Conservation (phyloP, 2,888 invertebrate genomes). For the Protophormia terraenovae region DNA sequence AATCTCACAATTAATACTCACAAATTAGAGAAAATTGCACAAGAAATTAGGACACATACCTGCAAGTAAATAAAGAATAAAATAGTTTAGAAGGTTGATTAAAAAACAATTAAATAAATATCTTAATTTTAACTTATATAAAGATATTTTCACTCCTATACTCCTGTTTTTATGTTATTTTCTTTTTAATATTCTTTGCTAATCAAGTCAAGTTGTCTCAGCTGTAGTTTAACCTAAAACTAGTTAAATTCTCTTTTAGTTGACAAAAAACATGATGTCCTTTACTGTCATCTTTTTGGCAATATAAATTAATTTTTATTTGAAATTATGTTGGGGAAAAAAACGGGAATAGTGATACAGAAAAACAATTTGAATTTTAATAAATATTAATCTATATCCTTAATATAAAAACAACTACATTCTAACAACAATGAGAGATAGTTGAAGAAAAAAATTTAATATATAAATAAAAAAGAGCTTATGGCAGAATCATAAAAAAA, state of each 20-base stretch:
- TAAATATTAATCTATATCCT: conserved; percentile 41
- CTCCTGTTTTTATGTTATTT: background rate
- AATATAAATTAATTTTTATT: conserved; percentile 4
- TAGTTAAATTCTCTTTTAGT: background rate
- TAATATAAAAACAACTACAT: background rate
- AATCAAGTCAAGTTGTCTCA: too few relatives aligned
- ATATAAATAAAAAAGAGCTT: conserved; percentile 39
- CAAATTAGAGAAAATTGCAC: background rate
- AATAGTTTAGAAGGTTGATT: background rate
- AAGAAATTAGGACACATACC: background rate
- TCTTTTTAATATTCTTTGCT: too few relatives aligned
- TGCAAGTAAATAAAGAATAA: conserved; percentile 16
- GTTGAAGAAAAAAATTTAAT: background rate
- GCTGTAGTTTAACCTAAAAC: background rate
- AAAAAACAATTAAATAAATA: background rate
- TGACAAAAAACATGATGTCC: background rate
- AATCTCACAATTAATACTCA: background rate
- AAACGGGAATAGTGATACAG: background rate
- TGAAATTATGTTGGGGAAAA: background rate
- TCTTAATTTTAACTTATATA: too few relatives aligned
- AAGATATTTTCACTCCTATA: background rate
- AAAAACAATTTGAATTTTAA: conserved; percentile 30
- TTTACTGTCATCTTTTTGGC: background rate
- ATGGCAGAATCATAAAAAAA: conserved; percentile 6
- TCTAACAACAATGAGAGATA: background rate